These are phyloP conservation scores for Lathronympha strigana DNA, from an alignment of 2,888 invertebrate species.

Conservation along the genomic window DNA sequence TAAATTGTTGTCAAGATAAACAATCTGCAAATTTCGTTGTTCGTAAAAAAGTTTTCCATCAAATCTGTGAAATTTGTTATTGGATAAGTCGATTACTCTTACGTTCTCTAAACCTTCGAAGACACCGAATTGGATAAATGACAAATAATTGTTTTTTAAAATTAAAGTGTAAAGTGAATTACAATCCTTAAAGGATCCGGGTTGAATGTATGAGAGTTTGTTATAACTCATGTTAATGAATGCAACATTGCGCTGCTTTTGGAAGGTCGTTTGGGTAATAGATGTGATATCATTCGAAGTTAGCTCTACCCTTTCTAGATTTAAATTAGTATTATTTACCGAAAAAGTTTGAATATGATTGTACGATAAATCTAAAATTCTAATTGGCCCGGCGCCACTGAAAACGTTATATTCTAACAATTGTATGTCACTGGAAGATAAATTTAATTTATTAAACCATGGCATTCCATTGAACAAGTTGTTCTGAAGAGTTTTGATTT, in stretches of 20 bases:
- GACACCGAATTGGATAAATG: constrained; percentile 24
- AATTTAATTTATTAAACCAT: constrained; percentile 16
- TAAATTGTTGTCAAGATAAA: constrained; percentile 27
- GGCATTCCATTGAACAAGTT: constrained; percentile 25
- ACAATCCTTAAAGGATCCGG: constrained; percentile 26
- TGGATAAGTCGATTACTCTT: constrained; percentile 22
- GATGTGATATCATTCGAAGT: constrained; percentile 24
- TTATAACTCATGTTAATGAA: constrained; percentile 32
- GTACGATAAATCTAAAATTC: constrained; percentile 24
- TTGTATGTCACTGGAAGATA: constrained; percentile 22
- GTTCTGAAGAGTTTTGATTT: constrained; percentile 19
- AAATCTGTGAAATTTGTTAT: constrained; percentile 16
- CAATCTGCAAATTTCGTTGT: neutral
- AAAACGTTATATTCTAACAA: constrained; percentile 26
- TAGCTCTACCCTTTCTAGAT: constrained; percentile 6
- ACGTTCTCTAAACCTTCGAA: constrained; percentile 22
- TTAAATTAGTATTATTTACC: constrained; percentile 11
- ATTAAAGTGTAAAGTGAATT: constrained; percentile 8
- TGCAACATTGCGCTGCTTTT: neutral
- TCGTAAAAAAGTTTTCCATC: constrained; percentile 26
- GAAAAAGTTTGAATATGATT: constrained; percentile 21
- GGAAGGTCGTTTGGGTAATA: constrained; percentile 9
- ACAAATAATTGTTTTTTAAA: constrained; percentile 26
- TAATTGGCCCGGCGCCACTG: constrained; percentile 9
- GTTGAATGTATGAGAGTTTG: constrained; percentile 28